These are phyloP conservation scores for Rissa tridactyla DNA, from an alignment of 2,113 vertebrate species.

Conservation along the genomic window DNA sequence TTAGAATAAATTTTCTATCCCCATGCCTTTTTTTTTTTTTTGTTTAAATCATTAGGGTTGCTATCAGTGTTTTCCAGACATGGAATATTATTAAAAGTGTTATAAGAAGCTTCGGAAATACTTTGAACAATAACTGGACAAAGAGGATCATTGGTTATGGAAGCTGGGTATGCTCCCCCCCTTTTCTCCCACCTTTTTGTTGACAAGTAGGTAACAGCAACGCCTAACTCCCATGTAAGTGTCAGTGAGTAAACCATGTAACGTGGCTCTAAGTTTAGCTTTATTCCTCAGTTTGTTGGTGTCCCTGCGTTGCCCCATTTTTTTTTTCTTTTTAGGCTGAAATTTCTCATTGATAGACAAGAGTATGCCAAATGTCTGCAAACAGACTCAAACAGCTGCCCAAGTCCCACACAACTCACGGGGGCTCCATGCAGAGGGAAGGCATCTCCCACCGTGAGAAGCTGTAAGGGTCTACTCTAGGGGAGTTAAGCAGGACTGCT, in stretches of 20 bases:
- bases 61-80: constrained; percentile 54
- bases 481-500: not conserved
- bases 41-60: constrained; percentile 42
- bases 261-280: not conserved
- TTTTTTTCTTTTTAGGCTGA: not conserved
- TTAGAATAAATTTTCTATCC: not conserved
- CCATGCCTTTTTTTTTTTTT: not conserved
- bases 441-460: accelerated
- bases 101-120: constrained; percentile 22
- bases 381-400: not conserved
- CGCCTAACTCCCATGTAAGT: not conserved
- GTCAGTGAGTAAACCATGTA: not conserved
- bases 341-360: not conserved
- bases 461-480: not conserved
- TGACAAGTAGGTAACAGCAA: not conserved
- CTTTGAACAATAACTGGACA: constrained; percentile 44
- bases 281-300: not conserved
- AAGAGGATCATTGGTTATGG: constrained; percentile 17
- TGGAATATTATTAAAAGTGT: constrained; percentile 49
- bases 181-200: not conserved
- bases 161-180: constrained; percentile 49
- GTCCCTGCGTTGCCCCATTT: accelerated
- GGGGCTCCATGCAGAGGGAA: not conserved
- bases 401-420: not conserved
- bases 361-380: not conserved